Conservation (phyloP, 2,797 vertebrate species). For the Sebastiscus albofasciatus region DNA sequence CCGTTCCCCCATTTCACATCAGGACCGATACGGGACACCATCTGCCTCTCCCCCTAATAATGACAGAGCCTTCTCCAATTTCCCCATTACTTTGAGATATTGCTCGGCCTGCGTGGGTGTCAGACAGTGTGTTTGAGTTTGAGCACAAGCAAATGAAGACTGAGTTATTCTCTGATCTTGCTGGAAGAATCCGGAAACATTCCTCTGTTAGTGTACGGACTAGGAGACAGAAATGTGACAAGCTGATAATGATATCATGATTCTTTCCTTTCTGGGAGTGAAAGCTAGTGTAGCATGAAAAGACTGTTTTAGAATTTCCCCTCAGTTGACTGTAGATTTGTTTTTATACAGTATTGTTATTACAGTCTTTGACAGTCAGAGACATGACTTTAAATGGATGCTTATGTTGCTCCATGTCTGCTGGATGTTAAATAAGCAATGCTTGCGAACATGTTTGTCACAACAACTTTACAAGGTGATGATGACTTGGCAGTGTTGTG, state of each 20-base stretch:
- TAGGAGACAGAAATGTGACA: not conserved
- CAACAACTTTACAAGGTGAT: not conserved
- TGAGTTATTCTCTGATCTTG: constrained; percentile 13
- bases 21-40: constrained; percentile 67
- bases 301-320: not conserved
- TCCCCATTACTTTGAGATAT: constrained; percentile 52
- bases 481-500: too few relatives aligned
- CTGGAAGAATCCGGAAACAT: constrained; percentile 16
- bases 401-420: not conserved
- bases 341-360: not conserved
- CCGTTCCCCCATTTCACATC: constrained; percentile 55
- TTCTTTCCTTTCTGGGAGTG: not conserved
- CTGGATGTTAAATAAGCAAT: not conserved
- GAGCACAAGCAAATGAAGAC: constrained; percentile 36
- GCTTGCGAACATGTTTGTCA: not conserved
- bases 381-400: not conserved
- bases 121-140: constrained; percentile 10
- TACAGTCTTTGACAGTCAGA: not conserved
- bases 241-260: constrained; percentile 30
- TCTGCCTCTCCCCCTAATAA: constrained; percentile 68
- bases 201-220: not conserved
- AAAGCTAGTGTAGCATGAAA: not conserved
- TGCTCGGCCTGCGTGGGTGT: constrained; percentile 6
- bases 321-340: not conserved
- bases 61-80: constrained; percentile 47